Evolutionary conservation across 2,113 vertebrate species (phyloP), one percentile per base, ranked within the genome.

Genomic region (Diphyllodes magnificus): DNA sequence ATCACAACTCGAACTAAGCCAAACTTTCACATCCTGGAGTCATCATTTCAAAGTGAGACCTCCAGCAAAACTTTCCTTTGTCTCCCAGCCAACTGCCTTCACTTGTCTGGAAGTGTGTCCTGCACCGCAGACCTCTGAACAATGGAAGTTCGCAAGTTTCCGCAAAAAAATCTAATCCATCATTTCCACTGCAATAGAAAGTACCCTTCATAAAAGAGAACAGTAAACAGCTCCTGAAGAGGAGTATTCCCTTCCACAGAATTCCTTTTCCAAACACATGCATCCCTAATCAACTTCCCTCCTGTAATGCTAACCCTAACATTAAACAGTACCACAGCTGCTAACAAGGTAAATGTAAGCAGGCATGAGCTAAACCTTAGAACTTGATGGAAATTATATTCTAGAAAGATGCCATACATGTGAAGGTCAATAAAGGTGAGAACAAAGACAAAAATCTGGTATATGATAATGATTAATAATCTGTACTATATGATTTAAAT

Each of bases 141-240:
- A 96, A 95, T 92, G 72, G 42, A 81, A 88, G 60, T 93, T 82
- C 80, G 88, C 68, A 81, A 81, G 60, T 91, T 95, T 94, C 93
- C 8, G 0, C 85, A 90, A 91, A 86, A 30, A 94, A 77, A 87
- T 71, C 42, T 21, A 87, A 90, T 95, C 69, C 80, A 86, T 85
- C 54, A 6, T 77, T 95, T 90, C 88, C 82, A 86, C 44, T 82
- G 68, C 86, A 90, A 51, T 23, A 93, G 49, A 78, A 88, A 72
- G 49, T 71, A 15, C 40, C 16, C 68, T 78, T 66, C 68, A 54
- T 59, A 66, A 71, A 83, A 78, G 10, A n/a, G 72, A 90, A 40
- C 13, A 86, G 64, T 33, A 59, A 90, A 83, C 53, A 71, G 57
- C 45, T 88, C 72, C 68, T 70, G 51, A 76, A 93, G 33, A 80